phyloP scores from a whole-genome alignment of 1,140 invertebrate species.

The Trichonephila clavipes region DNA sequence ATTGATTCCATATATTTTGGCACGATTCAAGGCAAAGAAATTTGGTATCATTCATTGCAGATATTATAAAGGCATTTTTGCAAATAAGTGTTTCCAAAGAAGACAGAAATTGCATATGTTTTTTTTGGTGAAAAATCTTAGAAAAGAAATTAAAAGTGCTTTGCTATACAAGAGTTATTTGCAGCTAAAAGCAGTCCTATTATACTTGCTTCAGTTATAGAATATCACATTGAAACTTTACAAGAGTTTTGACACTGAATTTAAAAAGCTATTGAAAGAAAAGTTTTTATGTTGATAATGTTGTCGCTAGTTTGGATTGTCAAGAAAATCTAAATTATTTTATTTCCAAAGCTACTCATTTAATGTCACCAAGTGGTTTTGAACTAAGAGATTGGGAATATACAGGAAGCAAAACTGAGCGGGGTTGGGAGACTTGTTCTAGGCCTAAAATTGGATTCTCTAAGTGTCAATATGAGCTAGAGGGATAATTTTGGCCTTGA shows the following conservation, averaged over 20 bases:
- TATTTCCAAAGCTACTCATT: neutral
- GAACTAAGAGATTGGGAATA: conserved; percentile 27
- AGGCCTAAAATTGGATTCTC: neutral
- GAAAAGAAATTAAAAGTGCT: neutral
- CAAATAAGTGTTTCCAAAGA: neutral
- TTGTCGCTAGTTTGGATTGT: conserved; percentile 31
- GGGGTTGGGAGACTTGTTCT: neutral
- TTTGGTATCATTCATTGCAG: neutral
- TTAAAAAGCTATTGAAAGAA: neutral
- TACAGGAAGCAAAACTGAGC: neutral
- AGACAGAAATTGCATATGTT: conserved; percentile 25
- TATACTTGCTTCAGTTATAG: neutral
- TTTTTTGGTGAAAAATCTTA: neutral
- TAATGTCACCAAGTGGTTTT: conserved; percentile 9
- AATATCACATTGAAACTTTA: neutral
- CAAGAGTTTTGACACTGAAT: neutral
- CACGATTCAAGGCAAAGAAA: neutral
- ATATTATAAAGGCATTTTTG: conserved; percentile 49
- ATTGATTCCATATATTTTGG: neutral
- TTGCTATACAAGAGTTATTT: conserved; percentile 12
- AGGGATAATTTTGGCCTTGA: neutral
- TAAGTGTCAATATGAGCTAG: neutral
- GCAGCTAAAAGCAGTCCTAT: conserved; percentile 21
- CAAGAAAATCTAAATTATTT: neutral
- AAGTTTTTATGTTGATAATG: neutral